Evolutionary conservation across 1,140 invertebrate genomes (phyloP).

Genomic region (Metaphire vulgaris): DNA sequence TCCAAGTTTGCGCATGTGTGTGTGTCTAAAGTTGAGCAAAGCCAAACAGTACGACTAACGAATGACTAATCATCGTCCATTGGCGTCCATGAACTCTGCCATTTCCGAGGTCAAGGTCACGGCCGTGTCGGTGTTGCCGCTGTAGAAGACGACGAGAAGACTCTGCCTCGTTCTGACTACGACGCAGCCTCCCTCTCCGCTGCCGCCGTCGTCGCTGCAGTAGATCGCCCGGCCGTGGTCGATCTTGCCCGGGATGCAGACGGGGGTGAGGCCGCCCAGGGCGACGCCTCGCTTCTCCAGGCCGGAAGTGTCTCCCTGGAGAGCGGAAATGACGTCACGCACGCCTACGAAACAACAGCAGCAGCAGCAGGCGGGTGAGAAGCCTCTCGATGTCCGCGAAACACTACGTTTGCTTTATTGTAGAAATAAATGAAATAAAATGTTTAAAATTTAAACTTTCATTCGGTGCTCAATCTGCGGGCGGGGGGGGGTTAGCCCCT

Average conservation of each 20-base stretch:
- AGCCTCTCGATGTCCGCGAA: no score
- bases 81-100: slow-evolving; percentile 18
- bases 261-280: slow-evolving; percentile 1
- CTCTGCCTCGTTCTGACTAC: slow-evolving; percentile 9
- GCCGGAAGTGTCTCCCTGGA: slow-evolving; percentile 17
- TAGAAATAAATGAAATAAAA: no score
- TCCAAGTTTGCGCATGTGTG: no score
- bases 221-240: slow-evolving; percentile 19
- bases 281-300: slow-evolving; percentile 4
- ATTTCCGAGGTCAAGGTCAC: slow-evolving; percentile 7
- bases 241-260: slow-evolving; percentile 20
- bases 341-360: slow-evolving; percentile 5
- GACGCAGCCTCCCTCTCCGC: slow-evolving; percentile 14
- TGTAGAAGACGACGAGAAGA: slow-evolving; percentile 17
- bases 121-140: background rate
- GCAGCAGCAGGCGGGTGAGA: no score
- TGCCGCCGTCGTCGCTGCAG: background rate
- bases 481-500: no score
- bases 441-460: no score
- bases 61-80: slow-evolving; percentile 11
- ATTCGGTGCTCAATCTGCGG: no score
- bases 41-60: no score
- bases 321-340: background rate
- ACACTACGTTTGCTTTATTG: no score
- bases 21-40: no score